These are phyloP conservation scores for Todiramphus chloris DNA, from an alignment of 2,113 vertebrate genomes.

Conservation along the genomic window DNA sequence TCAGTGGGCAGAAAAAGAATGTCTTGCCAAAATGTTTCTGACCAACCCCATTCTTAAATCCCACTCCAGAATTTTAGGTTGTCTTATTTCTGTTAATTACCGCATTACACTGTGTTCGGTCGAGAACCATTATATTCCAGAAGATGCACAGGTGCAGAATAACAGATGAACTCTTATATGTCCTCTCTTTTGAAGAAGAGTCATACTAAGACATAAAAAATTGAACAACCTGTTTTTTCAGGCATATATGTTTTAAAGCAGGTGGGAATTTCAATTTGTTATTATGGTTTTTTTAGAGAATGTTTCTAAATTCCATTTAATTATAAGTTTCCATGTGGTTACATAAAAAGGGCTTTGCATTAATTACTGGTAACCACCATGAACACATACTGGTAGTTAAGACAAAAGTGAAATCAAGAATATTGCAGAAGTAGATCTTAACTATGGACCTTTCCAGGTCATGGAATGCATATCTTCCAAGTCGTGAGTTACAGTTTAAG, in stretches of 20 bases:
- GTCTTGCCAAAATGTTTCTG: not conserved
- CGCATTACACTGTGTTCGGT: not conserved
- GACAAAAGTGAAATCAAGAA: not conserved
- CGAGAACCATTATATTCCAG: not conserved
- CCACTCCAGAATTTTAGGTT: not conserved
- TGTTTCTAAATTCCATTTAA: not conserved
- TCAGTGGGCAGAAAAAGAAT: not conserved
- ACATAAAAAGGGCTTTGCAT: not conserved
- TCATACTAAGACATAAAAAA: not conserved
- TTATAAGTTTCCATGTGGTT: not conserved
- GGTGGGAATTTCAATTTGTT: rapidly evolving
- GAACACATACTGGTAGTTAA: not conserved
- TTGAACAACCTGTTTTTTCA: not conserved
- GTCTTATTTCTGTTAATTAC: not conserved
- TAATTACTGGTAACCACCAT: not conserved
- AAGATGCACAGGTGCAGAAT: not conserved
- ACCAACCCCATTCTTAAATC: not conserved
- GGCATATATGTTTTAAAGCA: not conserved
- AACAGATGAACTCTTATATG: not conserved
- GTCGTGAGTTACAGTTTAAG: not conserved
- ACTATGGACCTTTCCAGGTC: not conserved
- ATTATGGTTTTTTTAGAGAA: not conserved
- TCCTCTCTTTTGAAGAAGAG: not conserved
- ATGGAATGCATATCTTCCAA: not conserved
- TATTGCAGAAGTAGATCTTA: not conserved